Evolutionary conservation across 2,888 invertebrate genomes (phyloP).

Genomic region (Drosophila setosimentum): DNA sequence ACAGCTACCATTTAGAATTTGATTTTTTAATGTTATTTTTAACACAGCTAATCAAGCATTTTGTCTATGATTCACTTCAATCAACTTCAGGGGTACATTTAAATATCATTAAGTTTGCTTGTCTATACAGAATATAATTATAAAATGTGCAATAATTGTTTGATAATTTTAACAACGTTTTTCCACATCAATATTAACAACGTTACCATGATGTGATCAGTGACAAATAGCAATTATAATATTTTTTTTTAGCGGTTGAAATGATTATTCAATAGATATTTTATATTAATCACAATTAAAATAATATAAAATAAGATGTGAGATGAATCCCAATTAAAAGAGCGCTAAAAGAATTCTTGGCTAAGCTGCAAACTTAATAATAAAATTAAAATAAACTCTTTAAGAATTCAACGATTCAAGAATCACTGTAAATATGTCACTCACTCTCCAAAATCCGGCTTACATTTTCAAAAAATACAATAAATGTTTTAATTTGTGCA

Average conservation of each 20-base stretch:
- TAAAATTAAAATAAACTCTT: not conserved
- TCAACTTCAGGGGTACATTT: not conserved
- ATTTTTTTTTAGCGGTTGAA: not conserved
- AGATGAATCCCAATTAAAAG: not conserved
- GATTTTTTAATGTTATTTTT: slow-evolving; percentile 26
- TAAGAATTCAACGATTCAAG: not conserved
- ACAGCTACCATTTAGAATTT: slow-evolving; percentile 2
- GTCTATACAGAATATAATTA: not conserved
- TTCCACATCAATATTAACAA: not conserved
- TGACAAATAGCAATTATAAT: not conserved
- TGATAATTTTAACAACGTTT: not conserved
- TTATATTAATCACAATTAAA: not conserved
- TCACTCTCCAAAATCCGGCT: not conserved
- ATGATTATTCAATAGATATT: too few relatives aligned
- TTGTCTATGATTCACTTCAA: slow-evolving; percentile 21
- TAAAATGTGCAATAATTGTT: not conserved
- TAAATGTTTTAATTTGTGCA: not conserved
- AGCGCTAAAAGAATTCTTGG: not conserved
- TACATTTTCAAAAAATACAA: not conserved
- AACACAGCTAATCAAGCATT: not conserved
- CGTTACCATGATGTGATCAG: not conserved
- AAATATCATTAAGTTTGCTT: slow-evolving; percentile 15
- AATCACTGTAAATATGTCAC: not conserved
- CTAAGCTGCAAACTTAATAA: not conserved
- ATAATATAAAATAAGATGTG: not conserved